phyloP scores from a whole-genome alignment of 2,797 vertebrate species.

The Discoglossus pictus region DNA sequence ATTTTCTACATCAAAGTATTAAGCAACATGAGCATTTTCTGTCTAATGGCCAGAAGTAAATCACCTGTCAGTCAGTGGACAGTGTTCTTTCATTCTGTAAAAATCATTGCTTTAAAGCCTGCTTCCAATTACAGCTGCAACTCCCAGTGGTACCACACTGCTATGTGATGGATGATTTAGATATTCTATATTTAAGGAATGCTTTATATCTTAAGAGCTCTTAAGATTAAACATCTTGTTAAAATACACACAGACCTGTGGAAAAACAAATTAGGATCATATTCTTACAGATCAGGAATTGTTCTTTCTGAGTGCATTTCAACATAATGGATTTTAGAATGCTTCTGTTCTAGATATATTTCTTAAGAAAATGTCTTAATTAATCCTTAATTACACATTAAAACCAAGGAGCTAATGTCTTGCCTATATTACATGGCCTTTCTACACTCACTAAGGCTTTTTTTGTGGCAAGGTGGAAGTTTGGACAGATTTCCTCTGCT shows the following conservation, averaged over 20 bases:
- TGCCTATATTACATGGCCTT: no score
- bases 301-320: slow-evolving; percentile 36
- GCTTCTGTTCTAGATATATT: slow-evolving; percentile 35
- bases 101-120: slow-evolving; percentile 57
- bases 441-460: no score
- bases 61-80: slow-evolving; percentile 46
- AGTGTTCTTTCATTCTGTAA: slow-evolving; percentile 53
- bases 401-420: slow-evolving; percentile 17
- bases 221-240: slow-evolving; percentile 48
- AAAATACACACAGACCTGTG: slow-evolving; percentile 42
- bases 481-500: no score
- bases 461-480: no score
- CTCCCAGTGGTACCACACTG: slow-evolving; percentile 43
- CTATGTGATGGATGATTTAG: slow-evolving; percentile 47
- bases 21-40: slow-evolving; percentile 42
- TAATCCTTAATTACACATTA: slow-evolving; percentile 2
- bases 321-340: slow-evolving; percentile 8
- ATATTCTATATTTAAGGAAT: slow-evolving; percentile 23
- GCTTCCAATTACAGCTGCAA: slow-evolving; percentile 60
- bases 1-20: slow-evolving; percentile 51
- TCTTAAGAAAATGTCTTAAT: background rate
- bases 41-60: slow-evolving; percentile 46
- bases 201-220: slow-evolving; percentile 51
- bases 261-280: slow-evolving; percentile 53
- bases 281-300: slow-evolving; percentile 40